Conservation (phyloP, 1,140 invertebrate species). For the Brachionus plicatilis region DNA sequence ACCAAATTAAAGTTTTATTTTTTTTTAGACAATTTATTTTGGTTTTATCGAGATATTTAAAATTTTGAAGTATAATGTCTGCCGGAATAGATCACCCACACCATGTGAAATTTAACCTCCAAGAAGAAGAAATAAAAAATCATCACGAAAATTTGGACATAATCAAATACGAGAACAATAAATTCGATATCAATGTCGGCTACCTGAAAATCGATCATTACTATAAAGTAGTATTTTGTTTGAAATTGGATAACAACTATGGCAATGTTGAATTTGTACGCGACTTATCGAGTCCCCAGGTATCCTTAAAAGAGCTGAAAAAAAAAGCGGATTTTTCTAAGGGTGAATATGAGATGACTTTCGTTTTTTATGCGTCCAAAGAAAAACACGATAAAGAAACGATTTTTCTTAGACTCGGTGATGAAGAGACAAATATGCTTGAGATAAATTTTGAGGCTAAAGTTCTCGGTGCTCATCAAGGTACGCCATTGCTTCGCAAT, state of each 20-base stretch:
- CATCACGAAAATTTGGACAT: constrained; percentile 39
- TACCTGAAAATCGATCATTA: constrained; percentile 32
- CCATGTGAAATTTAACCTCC: constrained; percentile 37
- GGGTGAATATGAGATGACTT: background rate
- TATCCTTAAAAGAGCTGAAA: constrained; percentile 4
- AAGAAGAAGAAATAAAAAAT: constrained; percentile 29
- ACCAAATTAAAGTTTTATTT: background rate
- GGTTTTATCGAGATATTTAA: background rate
- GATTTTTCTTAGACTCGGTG: background rate
- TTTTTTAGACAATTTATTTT: background rate
- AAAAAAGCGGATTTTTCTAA: background rate
- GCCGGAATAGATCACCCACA: background rate
- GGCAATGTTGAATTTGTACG: background rate
- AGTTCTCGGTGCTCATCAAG: constrained; percentile 37
- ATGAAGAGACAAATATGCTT: background rate
- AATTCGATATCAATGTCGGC: constrained; percentile 26
- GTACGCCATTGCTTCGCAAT: constrained; percentile 18
- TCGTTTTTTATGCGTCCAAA: constrained; percentile 10
- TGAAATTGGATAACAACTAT: background rate
- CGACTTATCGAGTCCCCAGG: background rate
- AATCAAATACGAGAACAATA: background rate
- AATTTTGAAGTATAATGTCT: background rate
- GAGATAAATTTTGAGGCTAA: constrained; percentile 27
- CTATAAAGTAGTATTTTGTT: constrained; percentile 17
- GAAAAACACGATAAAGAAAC: constrained; percentile 37